Conservation (phyloP, 2,888 invertebrate genomes). For the Shargacucullia verbasci region DNA sequence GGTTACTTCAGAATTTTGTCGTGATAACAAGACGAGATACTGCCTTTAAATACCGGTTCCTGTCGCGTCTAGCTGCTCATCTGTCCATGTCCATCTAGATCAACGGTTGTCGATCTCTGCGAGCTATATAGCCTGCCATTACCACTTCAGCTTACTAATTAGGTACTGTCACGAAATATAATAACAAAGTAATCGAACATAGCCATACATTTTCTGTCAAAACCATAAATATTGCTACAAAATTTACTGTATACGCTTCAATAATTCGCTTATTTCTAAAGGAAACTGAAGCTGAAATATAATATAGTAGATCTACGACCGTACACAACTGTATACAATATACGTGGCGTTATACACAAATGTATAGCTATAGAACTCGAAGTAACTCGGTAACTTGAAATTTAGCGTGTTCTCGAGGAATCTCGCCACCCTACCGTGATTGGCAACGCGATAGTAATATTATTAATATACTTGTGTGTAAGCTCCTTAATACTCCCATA, state of each 20-base stretch:
- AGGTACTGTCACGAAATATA: too few species aligned
- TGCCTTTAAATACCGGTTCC: too few species aligned
- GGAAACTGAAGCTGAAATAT: constrained; percentile 29
- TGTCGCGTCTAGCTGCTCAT: too few species aligned
- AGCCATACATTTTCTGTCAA: too few species aligned
- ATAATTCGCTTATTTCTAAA: constrained; percentile 32
- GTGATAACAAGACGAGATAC: too few species aligned
- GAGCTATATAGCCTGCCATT: too few species aligned
- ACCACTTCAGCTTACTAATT: too few species aligned
- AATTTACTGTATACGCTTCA: constrained; percentile 14
- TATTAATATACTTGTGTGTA: constrained; percentile 48
- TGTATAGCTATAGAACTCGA: constrained; percentile 38
- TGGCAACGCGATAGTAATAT: constrained; percentile 43
- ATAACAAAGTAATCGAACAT: too few species aligned
- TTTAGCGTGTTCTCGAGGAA: constrained; percentile 51
- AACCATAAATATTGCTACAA: constrained; percentile 7
- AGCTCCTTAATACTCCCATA: constrained; percentile 37
- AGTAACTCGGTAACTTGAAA: constrained; percentile 55
- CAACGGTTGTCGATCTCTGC: too few species aligned
- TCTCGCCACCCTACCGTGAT: constrained; percentile 55
- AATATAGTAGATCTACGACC: constrained; percentile 37
- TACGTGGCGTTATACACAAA: constrained; percentile 5
- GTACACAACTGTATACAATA: constrained; percentile 14
- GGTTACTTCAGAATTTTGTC: too few species aligned
- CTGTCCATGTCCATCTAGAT: too few species aligned